These are phyloP conservation scores for Meda fulgida DNA, from an alignment of 2,797 vertebrate genomes.

Conservation along the genomic window DNA sequence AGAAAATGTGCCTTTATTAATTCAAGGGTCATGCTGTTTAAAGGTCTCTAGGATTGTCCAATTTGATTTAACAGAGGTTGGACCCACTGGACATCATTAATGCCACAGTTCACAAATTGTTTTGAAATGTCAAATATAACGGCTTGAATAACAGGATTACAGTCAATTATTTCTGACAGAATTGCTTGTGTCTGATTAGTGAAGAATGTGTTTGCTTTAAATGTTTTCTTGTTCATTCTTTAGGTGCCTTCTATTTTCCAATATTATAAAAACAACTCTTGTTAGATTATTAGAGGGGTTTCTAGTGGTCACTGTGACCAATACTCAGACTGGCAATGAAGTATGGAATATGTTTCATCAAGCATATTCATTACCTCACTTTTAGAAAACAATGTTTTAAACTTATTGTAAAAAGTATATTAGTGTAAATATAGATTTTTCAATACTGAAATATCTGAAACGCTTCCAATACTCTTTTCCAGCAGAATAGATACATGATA, in stretches of 20 bases:
- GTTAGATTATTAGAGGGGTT: not conserved
- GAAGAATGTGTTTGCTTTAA: slow-evolving; percentile 45
- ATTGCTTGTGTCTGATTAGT: slow-evolving; percentile 64
- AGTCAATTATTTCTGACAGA: slow-evolving; percentile 69
- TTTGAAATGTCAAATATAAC: slow-evolving; percentile 73
- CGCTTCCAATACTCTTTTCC: too few relatives aligned
- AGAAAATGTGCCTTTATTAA: slow-evolving; percentile 62
- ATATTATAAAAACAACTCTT: slow-evolving; percentile 43
- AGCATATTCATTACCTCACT: slow-evolving; percentile 7
- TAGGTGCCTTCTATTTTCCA: slow-evolving; percentile 18
- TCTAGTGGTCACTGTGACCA: slow-evolving; percentile 9
- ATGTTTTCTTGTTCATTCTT: slow-evolving; percentile 19
- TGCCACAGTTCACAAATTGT: slow-evolving; percentile 73
- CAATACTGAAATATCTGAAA: too few relatives aligned
- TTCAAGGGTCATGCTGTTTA: slow-evolving; percentile 68
- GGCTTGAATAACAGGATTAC: slow-evolving; percentile 72
- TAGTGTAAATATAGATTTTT: not conserved
- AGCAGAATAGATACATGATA: too few relatives aligned
- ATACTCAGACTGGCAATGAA: not conserved
- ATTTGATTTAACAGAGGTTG: slow-evolving; percentile 66
- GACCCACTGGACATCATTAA: slow-evolving; percentile 67
- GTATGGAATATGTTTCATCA: not conserved
- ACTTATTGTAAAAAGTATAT: not conserved
- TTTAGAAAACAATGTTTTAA: not conserved
- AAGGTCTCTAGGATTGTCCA: slow-evolving; percentile 67